Base-by-base conservation (phyloP, 2,888 invertebrate genomes). In the Phasia obesa region DNA sequence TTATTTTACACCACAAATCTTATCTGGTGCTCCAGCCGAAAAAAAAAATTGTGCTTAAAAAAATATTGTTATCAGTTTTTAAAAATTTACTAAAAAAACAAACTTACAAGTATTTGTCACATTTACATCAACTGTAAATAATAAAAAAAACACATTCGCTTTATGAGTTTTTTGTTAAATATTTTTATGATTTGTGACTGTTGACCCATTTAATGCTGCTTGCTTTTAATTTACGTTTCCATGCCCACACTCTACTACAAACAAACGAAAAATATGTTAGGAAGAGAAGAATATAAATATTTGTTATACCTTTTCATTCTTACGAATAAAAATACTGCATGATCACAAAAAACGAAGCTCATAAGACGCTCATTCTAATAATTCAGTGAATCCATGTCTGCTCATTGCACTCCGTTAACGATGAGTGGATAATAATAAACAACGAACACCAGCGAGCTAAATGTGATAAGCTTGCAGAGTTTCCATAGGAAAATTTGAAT, bases 131-230 rank as follows among this genome's bases (percentile, higher is more conserved):
- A 62, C 53, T 62, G 62, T 47, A 70, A 70, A 62, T 51, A 70
- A 65, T 64, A 42, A 35, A 70, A 60, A 62, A 35, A 49, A 44
- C 64, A 38, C 60, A 35, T 42, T 62, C 51, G 62, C 38, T 73
- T 62, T 42, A 15, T 55, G 49, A 67, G 9, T 27, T 15, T 53
- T 53, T 51, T 27, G 35, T 35, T 15, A 3, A 53, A 17, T 53
- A 15, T 71, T 42, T 79, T 67, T 79, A 44, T 73, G 42, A 59
- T 79, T 60, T 65, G 35, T 79, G 59, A 53, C 67, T 79, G 73
- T 47, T 79, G 79, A 79, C 79, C 79, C 38, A 79, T 67, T 73
- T 79, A 79, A 67, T 60, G 73, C 67, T 73, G 75, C 65, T 49
- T 4, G 15, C 11, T 5, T 53, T 47, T 49, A 42, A 76, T 76